These are phyloP conservation scores for Glaucomys volans DNA, from an alignment of 2,113 vertebrate species.

Conservation along the genomic window DNA sequence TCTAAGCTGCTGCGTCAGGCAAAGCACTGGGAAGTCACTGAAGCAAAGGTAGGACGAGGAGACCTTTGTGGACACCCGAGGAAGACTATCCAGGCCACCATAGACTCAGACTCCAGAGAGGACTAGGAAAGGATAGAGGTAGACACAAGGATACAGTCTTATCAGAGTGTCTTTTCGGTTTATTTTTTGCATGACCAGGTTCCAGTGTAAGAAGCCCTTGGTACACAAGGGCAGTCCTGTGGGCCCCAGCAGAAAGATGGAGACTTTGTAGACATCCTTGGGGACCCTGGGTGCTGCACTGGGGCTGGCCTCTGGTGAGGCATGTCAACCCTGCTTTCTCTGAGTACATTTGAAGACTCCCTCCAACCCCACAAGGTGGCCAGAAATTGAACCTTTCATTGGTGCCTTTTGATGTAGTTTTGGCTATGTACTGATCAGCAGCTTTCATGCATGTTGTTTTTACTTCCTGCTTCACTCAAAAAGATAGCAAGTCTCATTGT, in stretches of 20 bases:
- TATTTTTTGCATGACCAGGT: no score
- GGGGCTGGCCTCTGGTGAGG: background rate
- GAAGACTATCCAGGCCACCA: background rate
- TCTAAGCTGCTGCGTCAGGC: background rate
- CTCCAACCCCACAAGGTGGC: rapidly evolving
- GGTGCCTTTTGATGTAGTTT: background rate
- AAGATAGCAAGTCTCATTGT: background rate
- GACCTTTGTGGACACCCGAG: no score
- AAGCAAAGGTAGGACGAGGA: background rate
- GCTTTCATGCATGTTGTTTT: background rate
- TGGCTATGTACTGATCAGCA: background rate
- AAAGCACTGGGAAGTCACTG: background rate
- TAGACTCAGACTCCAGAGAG: background rate
- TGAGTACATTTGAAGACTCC: background rate
- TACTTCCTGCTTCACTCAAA: background rate
- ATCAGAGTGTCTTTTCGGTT: no score
- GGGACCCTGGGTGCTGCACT: background rate
- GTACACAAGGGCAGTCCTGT: background rate
- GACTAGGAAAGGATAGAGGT: background rate
- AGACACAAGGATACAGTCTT: no score
- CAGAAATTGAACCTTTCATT: background rate
- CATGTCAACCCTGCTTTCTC: background rate
- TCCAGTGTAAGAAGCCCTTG: background rate
- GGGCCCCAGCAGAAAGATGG: background rate
- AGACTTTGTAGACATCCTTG: background rate